These are phyloP conservation scores for Sitodiplosis mosellana DNA, from an alignment of 1,140 invertebrate genomes.

Conservation along the genomic window DNA sequence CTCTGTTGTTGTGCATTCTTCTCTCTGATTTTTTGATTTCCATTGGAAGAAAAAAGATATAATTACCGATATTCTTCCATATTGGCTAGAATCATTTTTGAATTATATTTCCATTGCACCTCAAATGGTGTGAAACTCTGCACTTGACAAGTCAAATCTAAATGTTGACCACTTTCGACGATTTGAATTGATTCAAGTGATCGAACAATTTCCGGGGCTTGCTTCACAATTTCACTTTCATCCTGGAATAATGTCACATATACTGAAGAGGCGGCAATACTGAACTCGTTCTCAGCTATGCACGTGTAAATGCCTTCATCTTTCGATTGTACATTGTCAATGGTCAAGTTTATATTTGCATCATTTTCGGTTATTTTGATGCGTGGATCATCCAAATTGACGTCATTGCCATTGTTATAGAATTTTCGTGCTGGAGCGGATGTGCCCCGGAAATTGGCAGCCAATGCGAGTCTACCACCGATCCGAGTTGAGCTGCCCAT, in stretches of 20 bases:
- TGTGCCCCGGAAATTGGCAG: slow-evolving; percentile 32
- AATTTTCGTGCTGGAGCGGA: slow-evolving; percentile 37
- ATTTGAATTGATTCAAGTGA: slow-evolving; percentile 14
- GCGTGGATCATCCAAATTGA: slow-evolving; percentile 12
- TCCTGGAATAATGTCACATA: slow-evolving; percentile 6
- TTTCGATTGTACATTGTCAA: slow-evolving; percentile 27
- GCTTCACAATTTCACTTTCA: slow-evolving; percentile 7
- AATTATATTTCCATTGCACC: slow-evolving; percentile 37
- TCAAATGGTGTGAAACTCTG: slow-evolving; percentile 37
- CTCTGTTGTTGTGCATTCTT: too few relatives aligned
- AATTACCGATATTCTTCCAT: too few relatives aligned
- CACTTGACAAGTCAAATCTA: slow-evolving; percentile 33
- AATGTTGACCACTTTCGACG: slow-evolving; percentile 38
- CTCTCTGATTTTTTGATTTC: too few relatives aligned
- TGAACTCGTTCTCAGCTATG: slow-evolving; percentile 46
- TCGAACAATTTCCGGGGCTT: slow-evolving; percentile 21
- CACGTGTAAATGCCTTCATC: slow-evolving; percentile 52
- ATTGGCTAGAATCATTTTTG: background rate
- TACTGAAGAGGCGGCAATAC: slow-evolving; percentile 22
- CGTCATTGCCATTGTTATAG: slow-evolving; percentile 35
- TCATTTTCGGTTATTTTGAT: slow-evolving; percentile 17
- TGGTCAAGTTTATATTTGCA: slow-evolving; percentile 23
- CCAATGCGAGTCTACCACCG: slow-evolving; percentile 33
- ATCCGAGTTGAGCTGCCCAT: slow-evolving; percentile 23
- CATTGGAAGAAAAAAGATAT: too few relatives aligned